Conservation (phyloP, 2,888 invertebrate species). For the Stenurella melanura region DNA sequence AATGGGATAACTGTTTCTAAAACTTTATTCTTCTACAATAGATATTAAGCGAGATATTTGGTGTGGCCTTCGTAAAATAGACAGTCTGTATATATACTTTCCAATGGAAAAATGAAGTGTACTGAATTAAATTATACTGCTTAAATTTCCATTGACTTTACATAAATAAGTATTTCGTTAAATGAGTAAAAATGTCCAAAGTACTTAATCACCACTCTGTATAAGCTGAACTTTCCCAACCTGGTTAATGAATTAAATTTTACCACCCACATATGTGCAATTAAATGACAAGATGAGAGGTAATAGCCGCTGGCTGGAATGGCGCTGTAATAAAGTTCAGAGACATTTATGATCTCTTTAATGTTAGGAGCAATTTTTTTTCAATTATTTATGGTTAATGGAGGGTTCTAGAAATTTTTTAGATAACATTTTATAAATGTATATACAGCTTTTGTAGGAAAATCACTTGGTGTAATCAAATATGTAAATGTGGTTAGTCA, state of each 20-base stretch:
- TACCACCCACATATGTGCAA: conserved; percentile 29
- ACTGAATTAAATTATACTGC: background rate
- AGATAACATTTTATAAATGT: background rate
- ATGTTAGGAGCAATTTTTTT: background rate
- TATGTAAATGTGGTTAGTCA: background rate
- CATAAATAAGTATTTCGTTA: background rate
- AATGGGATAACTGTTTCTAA: too few relatives aligned
- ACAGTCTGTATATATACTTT: too few relatives aligned
- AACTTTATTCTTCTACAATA: too few relatives aligned
- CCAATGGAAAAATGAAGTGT: background rate
- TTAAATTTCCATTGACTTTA: background rate
- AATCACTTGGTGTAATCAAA: background rate
- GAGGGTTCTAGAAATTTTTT: background rate
- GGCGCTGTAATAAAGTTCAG: conserved; percentile 29
- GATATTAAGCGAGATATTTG: too few relatives aligned
- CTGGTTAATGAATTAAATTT: conserved; percentile 36
- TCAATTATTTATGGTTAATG: conserved; percentile 2
- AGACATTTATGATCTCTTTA: conserved; percentile 31
- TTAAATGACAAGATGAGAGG: conserved; percentile 33
- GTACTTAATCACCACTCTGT: conserved; percentile 18
- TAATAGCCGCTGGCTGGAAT: conserved; percentile 2
- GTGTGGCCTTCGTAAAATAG: too few relatives aligned
- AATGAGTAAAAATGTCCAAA: background rate
- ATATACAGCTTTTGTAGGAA: background rate
- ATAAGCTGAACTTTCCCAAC: conserved; percentile 14